Conservation (phyloP, 2,113 vertebrate species). For the Pollachius pollachius region DNA sequence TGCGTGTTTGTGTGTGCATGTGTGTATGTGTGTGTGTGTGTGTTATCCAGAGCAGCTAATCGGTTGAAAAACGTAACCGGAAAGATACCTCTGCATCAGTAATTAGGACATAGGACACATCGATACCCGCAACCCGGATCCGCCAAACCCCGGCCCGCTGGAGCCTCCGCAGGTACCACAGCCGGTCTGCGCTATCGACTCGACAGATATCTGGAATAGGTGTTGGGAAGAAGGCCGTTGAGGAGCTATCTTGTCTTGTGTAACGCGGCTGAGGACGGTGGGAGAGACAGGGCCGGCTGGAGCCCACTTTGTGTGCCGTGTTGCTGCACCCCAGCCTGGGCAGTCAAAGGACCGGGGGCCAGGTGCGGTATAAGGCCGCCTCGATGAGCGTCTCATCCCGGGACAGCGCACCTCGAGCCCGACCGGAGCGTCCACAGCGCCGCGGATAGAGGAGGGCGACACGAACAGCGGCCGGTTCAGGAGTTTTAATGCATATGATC, state of each 20-base stretch:
- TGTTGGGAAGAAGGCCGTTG: background rate
- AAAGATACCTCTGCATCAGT: slow-evolving; percentile 52
- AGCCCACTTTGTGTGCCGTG: slow-evolving; percentile 35
- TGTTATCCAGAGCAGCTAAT: too few relatives aligned
- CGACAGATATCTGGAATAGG: too few relatives aligned
- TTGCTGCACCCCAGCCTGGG: slow-evolving; percentile 33
- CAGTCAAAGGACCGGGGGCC: slow-evolving; percentile 63
- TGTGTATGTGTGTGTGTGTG: too few relatives aligned
- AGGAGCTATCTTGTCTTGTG: slow-evolving; percentile 45
- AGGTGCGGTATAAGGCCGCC: slow-evolving; percentile 67
- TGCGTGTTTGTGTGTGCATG: too few relatives aligned
- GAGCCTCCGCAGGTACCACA: too few relatives aligned
- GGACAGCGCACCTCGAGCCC: slow-evolving; percentile 68
- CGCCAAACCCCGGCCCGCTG: too few relatives aligned
- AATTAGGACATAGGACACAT: slow-evolving; percentile 49
- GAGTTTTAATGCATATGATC: slow-evolving; percentile 93
- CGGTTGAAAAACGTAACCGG: too few relatives aligned
- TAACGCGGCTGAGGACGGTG: slow-evolving; percentile 44
- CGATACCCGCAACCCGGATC: too few relatives aligned
- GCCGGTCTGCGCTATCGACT: too few relatives aligned
- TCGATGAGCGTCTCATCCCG: slow-evolving; percentile 73
- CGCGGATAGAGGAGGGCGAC: slow-evolving; percentile 70
- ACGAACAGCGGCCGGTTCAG: slow-evolving; percentile 69
- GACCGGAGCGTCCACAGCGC: slow-evolving; percentile 65
- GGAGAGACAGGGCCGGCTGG: slow-evolving; percentile 38